Evolutionary conservation across 2,888 invertebrate species (phyloP), one percentile per base, ranked within the genome.

Genomic region (Apeira syringaria): DNA sequence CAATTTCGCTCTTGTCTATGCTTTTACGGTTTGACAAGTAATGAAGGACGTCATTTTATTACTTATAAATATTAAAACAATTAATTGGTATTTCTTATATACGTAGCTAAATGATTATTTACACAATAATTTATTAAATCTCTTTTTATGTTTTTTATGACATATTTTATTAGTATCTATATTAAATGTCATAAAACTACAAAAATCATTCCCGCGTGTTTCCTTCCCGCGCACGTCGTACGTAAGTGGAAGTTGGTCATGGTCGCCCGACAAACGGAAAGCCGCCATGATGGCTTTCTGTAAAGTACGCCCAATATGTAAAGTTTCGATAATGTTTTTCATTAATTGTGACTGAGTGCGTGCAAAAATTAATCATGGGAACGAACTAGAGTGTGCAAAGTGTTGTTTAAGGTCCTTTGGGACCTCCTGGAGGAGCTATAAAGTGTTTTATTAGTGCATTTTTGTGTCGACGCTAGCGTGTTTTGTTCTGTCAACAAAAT

Each of bases 241-340:
- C 90, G 90, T 91, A 91, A n/a, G 91, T 91, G 91, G 92, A 92
- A 92, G 91, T 92, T 91, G 92, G 92, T 90, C 91, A 90, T 90
- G 90, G 90, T 89, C 89, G 89, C 88, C 79, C 86, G 88, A 83
- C 85, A 90, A 90, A 89, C 90, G 89, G 90, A 88, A 90, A 88
- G 93, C 94, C 94, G 94, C 94, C 94, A 95, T 95, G 94, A 94
- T 94, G 94, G 94, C 94, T 94, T 94, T 92, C 92, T 92, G 92
- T 91, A 91, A 91, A 92, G 92, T 91, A 92, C 92, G 92, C 92
- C 92, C 92, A 91, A 92, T 92, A 92, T 92, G 92, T 91, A 92
- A 93, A 92, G 91, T 93, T 93, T 92, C 92, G 91, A 90, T 91
- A 92, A 91, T 92, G 92, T 93, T 93, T 92, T 93, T 92, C 92